These are phyloP conservation scores for Rhinoraja longicauda DNA, from an alignment of 2,797 vertebrate genomes.

Conservation along the genomic window DNA sequence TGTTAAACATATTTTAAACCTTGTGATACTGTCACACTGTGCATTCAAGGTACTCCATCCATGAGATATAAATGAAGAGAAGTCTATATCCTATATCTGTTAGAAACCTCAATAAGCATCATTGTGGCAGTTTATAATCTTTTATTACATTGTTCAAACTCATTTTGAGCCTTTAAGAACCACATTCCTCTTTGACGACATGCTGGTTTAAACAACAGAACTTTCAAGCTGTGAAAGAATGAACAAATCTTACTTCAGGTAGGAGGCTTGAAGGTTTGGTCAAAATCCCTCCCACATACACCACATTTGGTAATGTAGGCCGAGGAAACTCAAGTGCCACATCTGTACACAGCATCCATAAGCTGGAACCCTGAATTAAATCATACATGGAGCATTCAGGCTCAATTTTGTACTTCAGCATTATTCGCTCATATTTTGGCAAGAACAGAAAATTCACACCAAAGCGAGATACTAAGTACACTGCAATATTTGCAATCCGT, in stretches of 20 bases:
- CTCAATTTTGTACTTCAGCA: constrained; percentile 79
- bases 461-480: constrained; percentile 87
- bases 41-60: background rate
- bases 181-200: background rate
- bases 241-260: constrained; percentile 81
- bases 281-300: constrained; percentile 94
- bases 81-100: background rate
- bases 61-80: background rate
- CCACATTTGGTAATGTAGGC: constrained; percentile 91
- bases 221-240: constrained; percentile 41
- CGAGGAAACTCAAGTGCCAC: constrained; percentile 93
- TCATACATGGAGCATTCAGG: constrained; percentile 83
- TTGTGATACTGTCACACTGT: background rate
- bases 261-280: constrained; percentile 82
- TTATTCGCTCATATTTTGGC: constrained; percentile 92
- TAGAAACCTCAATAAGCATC: background rate
- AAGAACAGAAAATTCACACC: constrained; percentile 87
- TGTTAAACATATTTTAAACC: background rate
- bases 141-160: background rate
- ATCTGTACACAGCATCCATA: constrained; percentile 98
- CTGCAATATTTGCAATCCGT: constrained; percentile 79
- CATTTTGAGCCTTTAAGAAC: background rate
- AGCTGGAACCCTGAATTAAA: constrained; percentile 82
- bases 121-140: background rate
- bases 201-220: background rate